Base-by-base conservation (phyloP, 2,797 vertebrate genomes). In the Gallinago solitaria region DNA sequence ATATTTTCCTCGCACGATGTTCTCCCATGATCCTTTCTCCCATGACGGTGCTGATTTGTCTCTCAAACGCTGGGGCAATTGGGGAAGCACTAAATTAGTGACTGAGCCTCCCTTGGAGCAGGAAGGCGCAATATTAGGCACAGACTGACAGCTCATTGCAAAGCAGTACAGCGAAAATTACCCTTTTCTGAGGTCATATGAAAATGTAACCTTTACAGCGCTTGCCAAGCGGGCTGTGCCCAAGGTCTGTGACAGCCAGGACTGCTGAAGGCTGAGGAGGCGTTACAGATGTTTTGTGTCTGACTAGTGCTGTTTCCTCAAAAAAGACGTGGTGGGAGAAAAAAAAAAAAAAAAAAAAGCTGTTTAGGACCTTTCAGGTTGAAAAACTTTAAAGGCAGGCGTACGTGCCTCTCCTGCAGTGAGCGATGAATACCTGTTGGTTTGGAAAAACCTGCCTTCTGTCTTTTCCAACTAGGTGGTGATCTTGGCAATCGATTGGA, bases 401-500 rank as follows among this genome's bases (percentile, higher is more conserved):
- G 24, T 9, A 19, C 2, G 6, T 48, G 5, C 51, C 48, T 63
- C 43, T 86, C 20, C 47, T 68, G n/a, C 12, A 18, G 11, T 32
- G 51, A 59, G 47, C 16, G 9, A 39, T 35, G 6, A 12, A 2
- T 11, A 54, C 30, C 54, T 41, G 24, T 27, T 33, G 9, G 8
- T 78, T 76, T 53, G 45, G 54, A 51, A 95, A 83, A 30, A 86
- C 8, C n/a, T 25, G 6, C 48, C 70, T 83, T 81, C 60, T 91
- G 24, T 83, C 30, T 15, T 78, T 90, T 84, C 61, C 27, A 33
- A 60, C 45, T 74, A 97, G 97, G 84, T 57, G 70, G 60, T 11
- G 83, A 94, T 67, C 85, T 37, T 53, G 83, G 74, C 47, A 80
- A 89, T 48, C 85, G 19, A 5, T 76, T 97, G 87, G 97, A 97